phyloP scores from a whole-genome alignment of 1,140 invertebrate genomes.

The Drosophila takahashii region DNA sequence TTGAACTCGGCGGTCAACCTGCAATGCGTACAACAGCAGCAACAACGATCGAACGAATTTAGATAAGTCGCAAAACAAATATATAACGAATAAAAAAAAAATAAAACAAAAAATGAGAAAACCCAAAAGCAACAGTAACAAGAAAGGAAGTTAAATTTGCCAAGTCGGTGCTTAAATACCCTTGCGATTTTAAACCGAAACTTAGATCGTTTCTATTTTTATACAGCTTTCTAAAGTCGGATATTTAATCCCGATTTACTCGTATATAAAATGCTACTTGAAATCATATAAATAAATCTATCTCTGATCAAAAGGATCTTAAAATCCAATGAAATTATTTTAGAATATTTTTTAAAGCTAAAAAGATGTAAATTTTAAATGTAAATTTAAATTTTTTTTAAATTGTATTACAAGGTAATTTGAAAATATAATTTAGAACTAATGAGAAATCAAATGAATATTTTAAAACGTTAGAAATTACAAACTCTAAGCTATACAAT shows the following conservation, averaged over 20 bases:
- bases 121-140: slow-evolving; percentile 29
- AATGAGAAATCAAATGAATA: too few relatives aligned
- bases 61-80: slow-evolving; percentile 70
- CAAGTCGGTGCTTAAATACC: neutral
- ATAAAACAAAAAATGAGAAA: slow-evolving; percentile 38
- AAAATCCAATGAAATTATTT: too few relatives aligned
- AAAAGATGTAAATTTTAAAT: too few relatives aligned
- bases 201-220: too few relatives aligned
- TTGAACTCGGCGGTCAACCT: slow-evolving; percentile 77
- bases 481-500: too few relatives aligned
- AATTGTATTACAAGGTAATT: too few relatives aligned
- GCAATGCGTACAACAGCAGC: slow-evolving; percentile 62
- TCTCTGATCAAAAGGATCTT: too few relatives aligned
- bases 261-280: neutral
- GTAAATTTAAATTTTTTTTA: too few relatives aligned
- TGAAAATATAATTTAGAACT: too few relatives aligned
- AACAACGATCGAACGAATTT: slow-evolving; percentile 54
- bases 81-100: slow-evolving; percentile 35
- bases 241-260: neutral
- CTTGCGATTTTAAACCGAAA: neutral
- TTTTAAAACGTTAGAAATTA: too few relatives aligned
- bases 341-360: too few relatives aligned
- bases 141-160: slow-evolving; percentile 6
- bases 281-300: too few relatives aligned
- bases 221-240: neutral